Percentiles rank a stretch among this genome's conserved stretches.
phyloP scores from a whole-genome alignment of 2,888 invertebrate genomes.

The Thymelicus lineola region DNA sequence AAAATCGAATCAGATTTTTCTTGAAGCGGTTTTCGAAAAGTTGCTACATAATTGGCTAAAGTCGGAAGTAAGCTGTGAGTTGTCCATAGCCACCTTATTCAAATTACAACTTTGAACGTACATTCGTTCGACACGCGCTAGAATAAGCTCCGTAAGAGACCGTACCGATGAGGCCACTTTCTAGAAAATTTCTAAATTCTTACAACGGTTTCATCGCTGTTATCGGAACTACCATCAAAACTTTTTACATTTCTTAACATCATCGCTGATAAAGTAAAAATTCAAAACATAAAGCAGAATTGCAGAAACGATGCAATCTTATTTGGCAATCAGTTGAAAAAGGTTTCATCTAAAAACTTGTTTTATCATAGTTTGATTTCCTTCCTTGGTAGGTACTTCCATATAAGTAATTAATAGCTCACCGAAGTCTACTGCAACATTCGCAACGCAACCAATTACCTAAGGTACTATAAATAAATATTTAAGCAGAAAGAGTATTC shows the following conservation, averaged over 20 bases:
- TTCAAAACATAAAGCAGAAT: too few relatives aligned
- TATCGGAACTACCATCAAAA: constrained; percentile 37
- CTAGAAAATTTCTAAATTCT: constrained; percentile 63
- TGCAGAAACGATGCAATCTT: too few relatives aligned
- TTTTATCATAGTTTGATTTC: too few relatives aligned
- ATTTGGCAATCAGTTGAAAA: too few relatives aligned
- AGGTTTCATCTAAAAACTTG: too few relatives aligned
- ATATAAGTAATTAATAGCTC: too few relatives aligned
- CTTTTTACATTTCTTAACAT: constrained; percentile 12
- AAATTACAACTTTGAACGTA: constrained; percentile 73
- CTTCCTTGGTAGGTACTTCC: too few relatives aligned
- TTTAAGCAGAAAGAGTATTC: too few relatives aligned
- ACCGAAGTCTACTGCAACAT: too few relatives aligned
- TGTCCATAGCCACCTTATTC: constrained; percentile 61
- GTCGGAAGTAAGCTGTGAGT: constrained; percentile 12
- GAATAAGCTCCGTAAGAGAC: constrained; percentile 45
- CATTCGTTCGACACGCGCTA: constrained; percentile 51
- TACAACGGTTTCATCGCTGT: constrained; percentile 44
- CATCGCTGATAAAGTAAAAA: background rate
- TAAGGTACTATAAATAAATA: too few relatives aligned
- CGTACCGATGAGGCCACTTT: constrained; percentile 53
- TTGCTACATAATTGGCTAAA: constrained; percentile 54
- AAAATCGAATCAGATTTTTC: constrained; percentile 32
- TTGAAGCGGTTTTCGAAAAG: constrained; percentile 52
- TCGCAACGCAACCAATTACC: too few relatives aligned